Evolutionary conservation across 2,113 vertebrate species (phyloP).

Genomic region (Strix aluco): DNA sequence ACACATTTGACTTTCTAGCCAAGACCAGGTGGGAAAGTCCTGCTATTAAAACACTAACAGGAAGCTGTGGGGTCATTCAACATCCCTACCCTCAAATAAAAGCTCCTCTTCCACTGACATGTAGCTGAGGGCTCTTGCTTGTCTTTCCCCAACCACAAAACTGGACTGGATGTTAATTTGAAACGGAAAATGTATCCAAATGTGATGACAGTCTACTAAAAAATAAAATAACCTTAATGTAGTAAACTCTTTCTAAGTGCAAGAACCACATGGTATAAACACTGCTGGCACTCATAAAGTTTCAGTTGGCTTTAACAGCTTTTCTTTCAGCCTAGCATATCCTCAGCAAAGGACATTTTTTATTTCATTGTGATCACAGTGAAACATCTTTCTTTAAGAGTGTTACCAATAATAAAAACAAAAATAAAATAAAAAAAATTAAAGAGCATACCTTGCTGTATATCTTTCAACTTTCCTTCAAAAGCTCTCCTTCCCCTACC

Average conservation of each 20-base stretch:
- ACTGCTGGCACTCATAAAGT: not conserved
- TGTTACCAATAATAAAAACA: not conserved
- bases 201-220: not conserved
- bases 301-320: not conserved
- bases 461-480: not conserved
- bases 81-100: not conserved
- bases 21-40: not conserved
- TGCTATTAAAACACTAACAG: constrained; percentile 7
- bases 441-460: not conserved
- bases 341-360: not conserved
- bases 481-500: not conserved
- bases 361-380: not conserved
- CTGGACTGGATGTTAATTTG: not conserved
- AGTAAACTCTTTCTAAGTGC: not conserved
- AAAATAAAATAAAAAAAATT: not conserved
- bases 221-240: not conserved
- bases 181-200: not conserved
- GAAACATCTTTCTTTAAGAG: not conserved
- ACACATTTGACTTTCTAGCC: not conserved
- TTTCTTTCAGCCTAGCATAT: not conserved
- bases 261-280: not conserved
- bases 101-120: not conserved
- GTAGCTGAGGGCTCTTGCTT: not conserved
- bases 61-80: not conserved
- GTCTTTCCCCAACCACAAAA: not conserved